Percentiles rank a stretch among this genome's conserved stretches.
These are phyloP conservation scores for Rhabdornis inornatus DNA, from an alignment of 2,113 vertebrate genomes.

Conservation along the genomic window DNA sequence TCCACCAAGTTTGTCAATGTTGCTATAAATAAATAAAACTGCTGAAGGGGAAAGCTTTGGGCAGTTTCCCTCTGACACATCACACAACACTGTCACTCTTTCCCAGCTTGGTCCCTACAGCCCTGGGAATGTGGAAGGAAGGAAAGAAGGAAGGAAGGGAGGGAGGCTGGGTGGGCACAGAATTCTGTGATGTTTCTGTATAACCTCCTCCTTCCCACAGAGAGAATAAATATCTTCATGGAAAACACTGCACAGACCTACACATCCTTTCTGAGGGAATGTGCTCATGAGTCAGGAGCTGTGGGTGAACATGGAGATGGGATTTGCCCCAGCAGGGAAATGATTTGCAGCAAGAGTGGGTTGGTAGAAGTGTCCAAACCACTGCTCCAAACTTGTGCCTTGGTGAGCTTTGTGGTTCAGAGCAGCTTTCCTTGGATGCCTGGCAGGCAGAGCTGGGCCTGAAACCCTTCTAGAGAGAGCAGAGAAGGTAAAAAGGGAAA, in stretches of 20 bases:
- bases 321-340: neutral
- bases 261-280: fast-evolving
- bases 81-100: fast-evolving
- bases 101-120: neutral
- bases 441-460: neutral
- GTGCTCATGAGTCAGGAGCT: neutral
- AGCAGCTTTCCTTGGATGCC: neutral
- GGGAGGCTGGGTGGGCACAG: neutral
- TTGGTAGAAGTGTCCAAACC: neutral
- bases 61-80: neutral
- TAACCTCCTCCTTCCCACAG: neutral
- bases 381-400: fast-evolving
- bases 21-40: neutral
- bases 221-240: neutral
- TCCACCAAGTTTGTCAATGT: neutral
- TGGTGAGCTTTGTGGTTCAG: neutral
- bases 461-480: neutral
- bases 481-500: neutral
- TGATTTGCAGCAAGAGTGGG: neutral
- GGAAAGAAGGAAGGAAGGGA: neutral
- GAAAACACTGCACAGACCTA: neutral
- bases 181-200: neutral
- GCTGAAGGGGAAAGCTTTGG: neutral
- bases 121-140: neutral
- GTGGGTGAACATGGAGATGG: neutral